These are phyloP conservation scores for Athrips mouffetella DNA, from an alignment of 2,888 invertebrate species.

Conservation along the genomic window DNA sequence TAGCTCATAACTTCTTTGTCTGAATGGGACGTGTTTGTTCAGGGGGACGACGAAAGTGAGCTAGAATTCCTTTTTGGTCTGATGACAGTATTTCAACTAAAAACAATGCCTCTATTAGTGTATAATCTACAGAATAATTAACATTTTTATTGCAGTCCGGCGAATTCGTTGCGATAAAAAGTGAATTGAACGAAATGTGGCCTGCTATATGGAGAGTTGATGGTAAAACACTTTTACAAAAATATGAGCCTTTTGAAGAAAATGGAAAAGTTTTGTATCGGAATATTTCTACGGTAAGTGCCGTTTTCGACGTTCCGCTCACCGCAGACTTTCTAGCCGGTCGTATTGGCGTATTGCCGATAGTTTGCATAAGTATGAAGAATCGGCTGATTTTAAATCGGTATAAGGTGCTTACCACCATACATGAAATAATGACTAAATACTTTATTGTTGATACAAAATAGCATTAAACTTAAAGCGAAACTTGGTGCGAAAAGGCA, in stretches of 20 bases:
- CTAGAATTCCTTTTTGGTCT: background rate
- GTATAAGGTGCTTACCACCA: too few relatives aligned
- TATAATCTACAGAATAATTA: too few relatives aligned
- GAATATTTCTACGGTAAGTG: slow-evolving; percentile 91
- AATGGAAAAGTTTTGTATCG: slow-evolving; percentile 89
- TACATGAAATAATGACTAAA: too few relatives aligned
- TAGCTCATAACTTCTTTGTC: background rate
- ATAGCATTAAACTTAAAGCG: too few relatives aligned
- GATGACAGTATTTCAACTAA: background rate
- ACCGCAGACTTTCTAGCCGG: too few relatives aligned
- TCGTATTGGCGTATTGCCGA: too few relatives aligned
- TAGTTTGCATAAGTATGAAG: too few relatives aligned
- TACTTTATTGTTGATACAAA: too few relatives aligned
- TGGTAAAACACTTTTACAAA: slow-evolving; percentile 88
- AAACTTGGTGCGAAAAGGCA: too few relatives aligned
- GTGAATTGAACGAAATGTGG: slow-evolving; percentile 88
- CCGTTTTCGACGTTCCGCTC: too few relatives aligned
- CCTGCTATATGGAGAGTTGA: slow-evolving; percentile 95
- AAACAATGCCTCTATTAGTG: background rate
- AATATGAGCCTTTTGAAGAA: slow-evolving; percentile 89
- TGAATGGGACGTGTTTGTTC: slow-evolving; percentile 1
- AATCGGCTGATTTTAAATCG: too few relatives aligned
- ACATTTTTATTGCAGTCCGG: slow-evolving; percentile 82
- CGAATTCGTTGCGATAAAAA: slow-evolving; percentile 91
- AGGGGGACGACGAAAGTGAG: background rate